Evolutionary conservation across 2,113 vertebrate species (phyloP).

Genomic region (Maylandia zebra): DNA sequence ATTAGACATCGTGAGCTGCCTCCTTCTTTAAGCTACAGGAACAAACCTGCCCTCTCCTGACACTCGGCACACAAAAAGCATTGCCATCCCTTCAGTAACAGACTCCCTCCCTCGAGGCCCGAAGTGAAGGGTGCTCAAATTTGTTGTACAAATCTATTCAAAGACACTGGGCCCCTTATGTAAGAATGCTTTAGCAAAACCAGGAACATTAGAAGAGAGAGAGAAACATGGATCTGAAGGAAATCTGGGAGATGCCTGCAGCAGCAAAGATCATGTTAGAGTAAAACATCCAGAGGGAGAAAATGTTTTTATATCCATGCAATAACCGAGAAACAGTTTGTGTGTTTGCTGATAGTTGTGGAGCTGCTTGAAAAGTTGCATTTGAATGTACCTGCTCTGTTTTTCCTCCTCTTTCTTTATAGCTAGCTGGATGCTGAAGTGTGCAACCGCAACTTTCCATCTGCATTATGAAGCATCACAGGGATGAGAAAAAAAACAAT

Average conservation of each 20-base stretch:
- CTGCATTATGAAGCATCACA: neutral
- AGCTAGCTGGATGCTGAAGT: neutral
- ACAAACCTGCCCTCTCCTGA: conserved; percentile 7
- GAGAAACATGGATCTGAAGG: neutral
- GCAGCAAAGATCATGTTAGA: neutral
- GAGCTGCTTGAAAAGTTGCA: neutral
- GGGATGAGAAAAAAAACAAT: neutral
- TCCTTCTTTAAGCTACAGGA: neutral
- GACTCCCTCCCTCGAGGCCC: neutral
- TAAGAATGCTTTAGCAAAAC: neutral
- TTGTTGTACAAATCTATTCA: neutral
- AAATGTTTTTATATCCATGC: neutral
- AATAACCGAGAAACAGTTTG: neutral
- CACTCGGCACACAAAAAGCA: conserved; percentile 3
- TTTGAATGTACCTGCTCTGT: neutral
- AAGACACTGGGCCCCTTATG: neutral
- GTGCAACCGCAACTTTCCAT: neutral
- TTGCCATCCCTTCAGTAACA: neutral
- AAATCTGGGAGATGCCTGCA: neutral
- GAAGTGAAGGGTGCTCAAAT: neutral
- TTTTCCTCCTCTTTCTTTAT: neutral
- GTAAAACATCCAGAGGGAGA: neutral
- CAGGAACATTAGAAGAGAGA: neutral
- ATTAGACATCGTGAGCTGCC: neutral
- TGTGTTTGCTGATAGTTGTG: neutral